Evolutionary conservation across 2,797 vertebrate species (phyloP), one percentile per base, ranked within the genome.

Genomic region (Lithobates pipiens): DNA sequence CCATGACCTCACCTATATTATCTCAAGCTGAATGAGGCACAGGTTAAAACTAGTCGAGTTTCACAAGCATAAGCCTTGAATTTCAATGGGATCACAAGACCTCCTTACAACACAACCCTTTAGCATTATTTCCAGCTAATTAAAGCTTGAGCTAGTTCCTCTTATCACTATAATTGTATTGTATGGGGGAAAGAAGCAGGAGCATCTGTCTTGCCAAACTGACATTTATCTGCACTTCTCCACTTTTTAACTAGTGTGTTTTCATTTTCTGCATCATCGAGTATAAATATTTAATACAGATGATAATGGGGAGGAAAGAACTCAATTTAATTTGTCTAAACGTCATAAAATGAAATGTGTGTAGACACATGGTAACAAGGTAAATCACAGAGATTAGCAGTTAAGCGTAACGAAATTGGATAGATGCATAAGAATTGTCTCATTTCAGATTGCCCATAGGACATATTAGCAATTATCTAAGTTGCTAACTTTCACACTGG

Each of bases 241-340:
- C 5, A 21, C 74, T 27, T 10, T 83, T 83, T 65, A 57, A 79
- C 0, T 0, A 21, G 27, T 42, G 79, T 36, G 10, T 32, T 44
- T 74, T 16, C 75, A 44, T 4, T 76, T 80, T 50, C 74, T 75
- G 76, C 69, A 11, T 57, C 86, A 82, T 74, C 75, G 78, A 70
- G 8, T 8, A 1, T 85, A 5, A 88, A 86, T 88, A 87, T 83
- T 91, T 70, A 82, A 88, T 88, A 16, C 0, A 70, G 27, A 0
- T 42, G 73, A 25, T 44, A 73, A 65, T 23, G 70, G n/a, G 27
- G 34, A 1, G 32, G 69, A 80, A 68, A 79, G 57, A 77, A 70
- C 50, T 65, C 42, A 63, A 1, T 63, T 81, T 76, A 25, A 84
- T 83, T 85, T 81, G 57, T 0, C 10, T 0, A 42, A 85, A 86